Conservation (phyloP, 2,888 invertebrate species). For the Yponomeuta sedellus region DNA sequence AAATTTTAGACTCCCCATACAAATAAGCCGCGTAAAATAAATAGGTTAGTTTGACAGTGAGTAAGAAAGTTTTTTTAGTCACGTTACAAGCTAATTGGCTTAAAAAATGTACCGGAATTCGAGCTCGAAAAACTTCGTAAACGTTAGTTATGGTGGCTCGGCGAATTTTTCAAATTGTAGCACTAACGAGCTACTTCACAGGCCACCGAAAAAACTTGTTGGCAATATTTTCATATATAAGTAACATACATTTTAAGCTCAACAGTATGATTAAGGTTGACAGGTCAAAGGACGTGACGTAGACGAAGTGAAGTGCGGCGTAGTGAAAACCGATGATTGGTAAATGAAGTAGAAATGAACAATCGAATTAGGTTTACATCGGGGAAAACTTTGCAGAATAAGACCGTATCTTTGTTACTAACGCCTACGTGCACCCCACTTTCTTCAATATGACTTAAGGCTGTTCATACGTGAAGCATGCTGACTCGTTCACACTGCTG, state of each 20-base stretch:
- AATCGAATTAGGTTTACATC: neutral
- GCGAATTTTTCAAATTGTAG: no score
- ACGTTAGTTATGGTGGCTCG: neutral
- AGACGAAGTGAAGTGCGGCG: neutral
- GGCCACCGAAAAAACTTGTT: neutral
- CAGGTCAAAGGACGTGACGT: neutral
- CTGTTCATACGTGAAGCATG: no score
- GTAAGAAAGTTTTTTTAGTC: no score
- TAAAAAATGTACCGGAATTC: neutral
- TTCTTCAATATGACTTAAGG: no score
- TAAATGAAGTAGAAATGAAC: conserved; percentile 4
- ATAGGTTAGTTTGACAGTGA: no score
- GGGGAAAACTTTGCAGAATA: neutral
- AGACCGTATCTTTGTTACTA: neutral
- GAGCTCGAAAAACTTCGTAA: neutral
- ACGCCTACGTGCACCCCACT: neutral
- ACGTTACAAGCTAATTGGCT: no score
- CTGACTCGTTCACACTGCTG: no score
- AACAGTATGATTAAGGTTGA: neutral
- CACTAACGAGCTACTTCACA: no score
- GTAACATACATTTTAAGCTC: neutral
- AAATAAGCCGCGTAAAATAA: no score
- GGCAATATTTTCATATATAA: neutral
- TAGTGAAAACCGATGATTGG: neutral
- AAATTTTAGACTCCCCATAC: no score